Conservation (phyloP, 2,113 vertebrate genomes). For the Hyaena hyaena region DNA sequence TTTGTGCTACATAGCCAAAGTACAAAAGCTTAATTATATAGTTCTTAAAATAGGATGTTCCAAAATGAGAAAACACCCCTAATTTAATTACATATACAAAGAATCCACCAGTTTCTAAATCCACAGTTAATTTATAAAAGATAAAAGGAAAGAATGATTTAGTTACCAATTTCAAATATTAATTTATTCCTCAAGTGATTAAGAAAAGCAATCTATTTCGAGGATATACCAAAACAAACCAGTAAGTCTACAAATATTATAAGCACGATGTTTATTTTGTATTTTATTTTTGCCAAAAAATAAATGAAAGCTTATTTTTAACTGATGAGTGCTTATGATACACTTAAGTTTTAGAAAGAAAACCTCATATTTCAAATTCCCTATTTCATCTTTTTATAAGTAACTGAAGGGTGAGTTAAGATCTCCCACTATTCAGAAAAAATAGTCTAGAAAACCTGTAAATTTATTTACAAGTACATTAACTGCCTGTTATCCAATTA, state of each 20-base stretch:
- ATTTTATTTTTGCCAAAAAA: neutral
- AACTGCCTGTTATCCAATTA: neutral
- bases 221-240: neutral
- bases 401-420: neutral
- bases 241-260: neutral
- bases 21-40: neutral
- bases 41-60: neutral
- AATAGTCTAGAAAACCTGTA: neutral
- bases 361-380: neutral
- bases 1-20: neutral
- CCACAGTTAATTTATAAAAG: neutral
- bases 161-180: neutral
- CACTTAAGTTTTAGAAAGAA: neutral
- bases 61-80: neutral
- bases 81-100: neutral
- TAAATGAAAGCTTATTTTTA: neutral
- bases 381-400: neutral
- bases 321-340: neutral
- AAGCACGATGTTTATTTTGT: neutral
- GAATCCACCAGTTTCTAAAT: neutral
- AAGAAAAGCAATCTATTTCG: neutral
- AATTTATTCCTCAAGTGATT: neutral
- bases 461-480: neutral
- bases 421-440: neutral
- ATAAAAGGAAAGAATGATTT: neutral